A percentile compares a stretch with the other conserved stretches of the same genome.
Evolutionary conservation across 2,797 vertebrate species (phyloP).

Genomic region (Acanthurus tractus): DNA sequence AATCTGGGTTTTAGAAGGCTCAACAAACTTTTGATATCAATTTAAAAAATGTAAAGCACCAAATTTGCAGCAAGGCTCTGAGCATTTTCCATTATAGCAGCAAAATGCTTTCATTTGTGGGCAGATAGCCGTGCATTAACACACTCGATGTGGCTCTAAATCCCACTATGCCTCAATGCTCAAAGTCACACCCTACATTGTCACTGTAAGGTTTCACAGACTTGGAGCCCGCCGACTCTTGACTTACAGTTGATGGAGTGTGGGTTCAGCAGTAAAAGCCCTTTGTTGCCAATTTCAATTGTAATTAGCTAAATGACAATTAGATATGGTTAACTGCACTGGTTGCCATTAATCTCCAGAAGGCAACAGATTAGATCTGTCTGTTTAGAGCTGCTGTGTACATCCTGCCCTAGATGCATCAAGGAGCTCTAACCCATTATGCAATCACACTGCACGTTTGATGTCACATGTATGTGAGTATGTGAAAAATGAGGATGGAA

Average conservation of each 20-base stretch:
- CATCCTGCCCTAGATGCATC: slow-evolving; percentile 36
- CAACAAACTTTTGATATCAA: neutral
- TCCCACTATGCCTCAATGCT: slow-evolving; percentile 15
- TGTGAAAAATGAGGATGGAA: neutral
- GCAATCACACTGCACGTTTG: slow-evolving; percentile 28
- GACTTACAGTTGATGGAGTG: slow-evolving; percentile 36
- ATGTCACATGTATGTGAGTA: slow-evolving; percentile 13
- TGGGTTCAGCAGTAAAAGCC: slow-evolving; percentile 33
- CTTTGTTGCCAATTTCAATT: slow-evolving; percentile 57
- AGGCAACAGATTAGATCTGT: slow-evolving; percentile 67
- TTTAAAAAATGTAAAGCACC: slow-evolving; percentile 14
- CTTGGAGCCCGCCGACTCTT: slow-evolving; percentile 42
- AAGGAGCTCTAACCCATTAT: slow-evolving; percentile 39
- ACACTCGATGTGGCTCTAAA: slow-evolving; percentile 20
- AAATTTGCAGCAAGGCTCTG: neutral
- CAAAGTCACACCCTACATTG: slow-evolving; percentile 41
- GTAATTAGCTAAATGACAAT: slow-evolving; percentile 73
- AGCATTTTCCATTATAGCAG: slow-evolving; percentile 13
- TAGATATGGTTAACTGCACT: slow-evolving; percentile 71
- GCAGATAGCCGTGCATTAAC: slow-evolving; percentile 22
- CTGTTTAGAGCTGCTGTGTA: slow-evolving; percentile 49
- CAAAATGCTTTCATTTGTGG: slow-evolving; percentile 8
- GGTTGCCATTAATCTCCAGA: slow-evolving; percentile 68
- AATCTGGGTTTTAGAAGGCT: neutral
- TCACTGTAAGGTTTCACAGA: slow-evolving; percentile 26